phyloP scores from a whole-genome alignment of 2,888 invertebrate genomes.

The Melanotus villosus region DNA sequence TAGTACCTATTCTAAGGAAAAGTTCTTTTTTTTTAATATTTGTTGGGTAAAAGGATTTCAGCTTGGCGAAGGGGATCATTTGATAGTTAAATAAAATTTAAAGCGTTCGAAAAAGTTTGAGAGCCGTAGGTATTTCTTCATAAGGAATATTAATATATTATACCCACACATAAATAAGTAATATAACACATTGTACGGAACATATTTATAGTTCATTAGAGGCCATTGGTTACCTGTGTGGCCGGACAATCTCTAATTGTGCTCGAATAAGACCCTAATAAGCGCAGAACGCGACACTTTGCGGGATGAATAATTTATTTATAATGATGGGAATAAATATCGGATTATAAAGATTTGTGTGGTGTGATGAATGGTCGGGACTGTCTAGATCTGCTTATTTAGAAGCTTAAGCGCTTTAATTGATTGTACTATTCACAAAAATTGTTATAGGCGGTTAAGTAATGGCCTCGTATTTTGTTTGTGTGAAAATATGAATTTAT shows the following conservation, averaged over 20 bases:
- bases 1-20: too few relatives aligned
- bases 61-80: too few relatives aligned
- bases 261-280: conserved; percentile 68
- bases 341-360: conserved; percentile 69
- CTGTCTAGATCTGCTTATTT: conserved; percentile 46
- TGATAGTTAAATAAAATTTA: too few relatives aligned
- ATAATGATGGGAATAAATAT: conserved; percentile 68
- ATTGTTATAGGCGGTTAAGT: conserved; percentile 42
- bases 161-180: conserved; percentile 67
- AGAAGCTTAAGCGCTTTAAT: conserved; percentile 47
- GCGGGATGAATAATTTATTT: conserved; percentile 68
- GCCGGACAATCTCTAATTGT: conserved; percentile 69
- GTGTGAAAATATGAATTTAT: conserved; percentile 66
- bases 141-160: conserved; percentile 66
- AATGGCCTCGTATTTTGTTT: conserved; percentile 54
- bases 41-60: too few relatives aligned
- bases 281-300: conserved; percentile 64
- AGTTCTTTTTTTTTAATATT: too few relatives aligned
- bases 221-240: conserved; percentile 65
- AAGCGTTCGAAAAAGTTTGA: not conserved
- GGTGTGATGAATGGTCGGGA: conserved; percentile 64
- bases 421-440: conserved; percentile 53
- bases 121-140: conserved; percentile 32
- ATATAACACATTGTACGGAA: conserved; percentile 67
- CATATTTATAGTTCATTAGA: conserved; percentile 69